Evolutionary conservation across 2,888 invertebrate species (phyloP).

Genomic region (Epinotia bilunana): DNA sequence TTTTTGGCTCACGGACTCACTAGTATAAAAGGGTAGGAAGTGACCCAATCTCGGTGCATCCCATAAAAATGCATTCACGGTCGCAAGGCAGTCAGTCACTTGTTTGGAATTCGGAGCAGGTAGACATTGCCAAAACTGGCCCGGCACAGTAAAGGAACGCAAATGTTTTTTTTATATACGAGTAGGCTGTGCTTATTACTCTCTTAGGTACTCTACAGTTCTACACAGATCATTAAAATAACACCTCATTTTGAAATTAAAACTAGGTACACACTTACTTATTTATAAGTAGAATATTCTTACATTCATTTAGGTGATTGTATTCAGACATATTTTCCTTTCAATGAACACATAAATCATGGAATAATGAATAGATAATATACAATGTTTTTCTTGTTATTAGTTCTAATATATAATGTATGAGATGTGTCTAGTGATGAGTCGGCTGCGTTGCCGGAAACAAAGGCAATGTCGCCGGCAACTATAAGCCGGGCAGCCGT

Average conservation of each 20-base stretch:
- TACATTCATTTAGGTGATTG: no score
- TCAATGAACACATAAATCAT: not conserved
- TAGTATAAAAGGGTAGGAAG: no score
- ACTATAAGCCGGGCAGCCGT: no score
- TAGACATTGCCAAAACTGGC: not conserved
- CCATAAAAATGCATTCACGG: not conserved
- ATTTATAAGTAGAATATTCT: no score
- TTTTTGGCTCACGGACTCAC: not conserved
- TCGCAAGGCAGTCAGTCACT: slow-evolving; percentile 3
- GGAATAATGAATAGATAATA: not conserved
- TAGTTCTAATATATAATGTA: not conserved
- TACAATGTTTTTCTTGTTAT: not conserved
- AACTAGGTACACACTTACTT: no score
- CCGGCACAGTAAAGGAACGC: not conserved
- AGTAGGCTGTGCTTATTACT: no score
- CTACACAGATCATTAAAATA: no score
- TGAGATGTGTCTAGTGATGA: no score
- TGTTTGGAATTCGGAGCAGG: slow-evolving; percentile 1
- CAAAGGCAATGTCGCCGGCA: no score
- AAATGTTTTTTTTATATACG: not conserved
- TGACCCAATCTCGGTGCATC: not conserved
- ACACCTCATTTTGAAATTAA: no score
- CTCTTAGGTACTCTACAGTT: no score
- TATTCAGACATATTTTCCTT: not conserved
- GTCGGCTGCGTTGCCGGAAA: no score